These are phyloP conservation scores for Drosophila orosa DNA, from an alignment of 1,140 invertebrate species.

Conservation along the genomic window DNA sequence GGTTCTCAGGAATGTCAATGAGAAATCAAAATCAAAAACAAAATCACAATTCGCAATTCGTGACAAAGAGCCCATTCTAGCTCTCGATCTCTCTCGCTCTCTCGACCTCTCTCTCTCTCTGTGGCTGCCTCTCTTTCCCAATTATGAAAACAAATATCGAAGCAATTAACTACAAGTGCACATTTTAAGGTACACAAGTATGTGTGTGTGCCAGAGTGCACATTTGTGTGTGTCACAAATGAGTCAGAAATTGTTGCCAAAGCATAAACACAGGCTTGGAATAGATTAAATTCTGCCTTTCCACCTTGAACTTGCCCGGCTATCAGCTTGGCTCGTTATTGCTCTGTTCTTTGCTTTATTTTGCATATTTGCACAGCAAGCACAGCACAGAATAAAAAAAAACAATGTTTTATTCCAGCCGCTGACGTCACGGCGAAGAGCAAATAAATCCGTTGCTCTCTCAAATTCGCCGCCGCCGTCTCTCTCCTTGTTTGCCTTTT, in stretches of 20 bases:
- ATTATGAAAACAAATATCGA: constrained; percentile 55
- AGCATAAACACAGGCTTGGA: constrained; percentile 17
- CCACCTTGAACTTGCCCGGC: constrained; percentile 61
- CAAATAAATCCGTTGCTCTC: constrained; percentile 48
- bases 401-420: constrained; percentile 20
- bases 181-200: background rate
- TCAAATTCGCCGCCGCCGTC: constrained; percentile 48
- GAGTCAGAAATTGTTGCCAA: constrained; percentile 48
- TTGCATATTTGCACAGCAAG: constrained; percentile 41
- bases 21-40: constrained; percentile 42
- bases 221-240: too few relatives aligned
- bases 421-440: constrained; percentile 57
- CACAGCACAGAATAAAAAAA: constrained; percentile 18
- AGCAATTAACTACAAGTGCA: constrained; percentile 28
- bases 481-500: constrained; percentile 46
- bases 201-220: constrained; percentile 7
- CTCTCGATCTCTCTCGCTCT: background rate
- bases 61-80: constrained; percentile 48
- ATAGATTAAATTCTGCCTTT: constrained; percentile 17
- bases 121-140: constrained; percentile 21
- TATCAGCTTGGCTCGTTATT: constrained; percentile 14
- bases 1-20: constrained; percentile 58
- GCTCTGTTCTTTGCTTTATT: constrained; percentile 18
- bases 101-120: background rate
- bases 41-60: constrained; percentile 21